Conservation (phyloP, 1,140 invertebrate species). For the Brachionus angularis region DNA sequence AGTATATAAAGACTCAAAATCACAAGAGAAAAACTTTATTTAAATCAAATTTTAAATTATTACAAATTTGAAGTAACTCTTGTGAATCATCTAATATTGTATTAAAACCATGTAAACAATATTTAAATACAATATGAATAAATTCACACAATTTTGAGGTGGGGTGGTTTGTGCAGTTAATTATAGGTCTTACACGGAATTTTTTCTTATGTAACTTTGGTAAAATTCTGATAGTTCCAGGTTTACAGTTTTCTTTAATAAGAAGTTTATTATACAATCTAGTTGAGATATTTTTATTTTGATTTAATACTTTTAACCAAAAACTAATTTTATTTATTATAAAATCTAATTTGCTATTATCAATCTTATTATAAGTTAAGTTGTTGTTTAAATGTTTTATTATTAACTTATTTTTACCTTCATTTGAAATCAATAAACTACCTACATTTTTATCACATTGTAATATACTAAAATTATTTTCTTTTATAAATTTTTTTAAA, state of each 20-base stretch:
- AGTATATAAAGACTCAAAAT: too few relatives aligned
- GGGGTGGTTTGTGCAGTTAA: conserved; percentile 1
- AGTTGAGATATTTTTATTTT: background rate
- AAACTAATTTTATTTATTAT: background rate
- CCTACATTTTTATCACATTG: conserved; percentile 16
- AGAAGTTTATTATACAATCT: background rate
- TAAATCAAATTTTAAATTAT: too few relatives aligned
- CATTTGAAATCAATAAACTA: background rate
- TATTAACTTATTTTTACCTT: background rate
- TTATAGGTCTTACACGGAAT: conserved; percentile 1
- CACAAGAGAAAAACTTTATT: too few relatives aligned
- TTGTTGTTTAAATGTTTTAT: background rate
- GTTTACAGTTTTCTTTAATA: conserved; percentile 1
- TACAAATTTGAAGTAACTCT: too few relatives aligned
- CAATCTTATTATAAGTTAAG: background rate
- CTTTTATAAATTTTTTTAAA: background rate
- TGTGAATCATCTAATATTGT: background rate
- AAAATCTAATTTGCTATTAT: background rate
- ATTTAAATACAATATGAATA: background rate
- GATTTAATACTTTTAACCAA: background rate
- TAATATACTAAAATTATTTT: background rate
- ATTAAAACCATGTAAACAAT: background rate
- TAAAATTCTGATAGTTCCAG: background rate
- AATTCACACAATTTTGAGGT: conserved; percentile 3
- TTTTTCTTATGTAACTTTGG: background rate